Conservation (phyloP, 2,888 invertebrate genomes). For the Oxystoma pomonae region DNA sequence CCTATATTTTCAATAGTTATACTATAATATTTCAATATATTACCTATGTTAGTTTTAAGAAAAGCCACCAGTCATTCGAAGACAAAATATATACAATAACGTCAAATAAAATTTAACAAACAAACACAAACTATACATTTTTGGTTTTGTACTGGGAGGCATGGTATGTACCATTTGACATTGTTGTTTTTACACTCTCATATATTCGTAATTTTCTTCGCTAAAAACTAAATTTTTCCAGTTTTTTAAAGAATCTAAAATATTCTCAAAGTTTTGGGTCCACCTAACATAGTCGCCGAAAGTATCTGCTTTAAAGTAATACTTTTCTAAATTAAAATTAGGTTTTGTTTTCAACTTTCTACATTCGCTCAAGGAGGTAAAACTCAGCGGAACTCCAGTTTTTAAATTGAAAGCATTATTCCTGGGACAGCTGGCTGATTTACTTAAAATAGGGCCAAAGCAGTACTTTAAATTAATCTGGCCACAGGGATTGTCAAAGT, state of each 20-base stretch:
- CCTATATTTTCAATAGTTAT: too few species aligned
- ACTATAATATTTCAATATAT: too few species aligned
- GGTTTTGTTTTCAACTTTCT: constrained; percentile 16
- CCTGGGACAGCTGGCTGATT: constrained; percentile 48
- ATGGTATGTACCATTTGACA: too few species aligned
- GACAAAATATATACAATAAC: too few species aligned
- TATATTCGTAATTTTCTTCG: constrained; percentile 16
- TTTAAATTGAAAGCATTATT: constrained; percentile 48
- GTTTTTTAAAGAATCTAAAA: constrained; percentile 26
- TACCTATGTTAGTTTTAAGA: too few species aligned
- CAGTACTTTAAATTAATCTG: constrained; percentile 46
- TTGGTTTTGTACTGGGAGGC: too few species aligned
- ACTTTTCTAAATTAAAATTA: constrained; percentile 31
- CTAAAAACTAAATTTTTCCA: constrained; percentile 26
- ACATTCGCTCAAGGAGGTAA: constrained; percentile 8
- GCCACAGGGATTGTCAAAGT: constrained; percentile 40
- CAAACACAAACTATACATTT: too few species aligned
- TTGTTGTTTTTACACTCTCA: neutral
- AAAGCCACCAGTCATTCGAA: too few species aligned
- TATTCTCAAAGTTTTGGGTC: constrained; percentile 32
- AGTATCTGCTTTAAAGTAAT: constrained; percentile 50
- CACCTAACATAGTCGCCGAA: constrained; percentile 48
- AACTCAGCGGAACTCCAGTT: constrained; percentile 28
- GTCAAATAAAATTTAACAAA: too few species aligned
- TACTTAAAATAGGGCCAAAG: constrained; percentile 28